Evolutionary conservation across 2,797 vertebrate genomes (phyloP), one percentile per base, ranked within the genome.

Genomic region (Margarornis squamiger): DNA sequence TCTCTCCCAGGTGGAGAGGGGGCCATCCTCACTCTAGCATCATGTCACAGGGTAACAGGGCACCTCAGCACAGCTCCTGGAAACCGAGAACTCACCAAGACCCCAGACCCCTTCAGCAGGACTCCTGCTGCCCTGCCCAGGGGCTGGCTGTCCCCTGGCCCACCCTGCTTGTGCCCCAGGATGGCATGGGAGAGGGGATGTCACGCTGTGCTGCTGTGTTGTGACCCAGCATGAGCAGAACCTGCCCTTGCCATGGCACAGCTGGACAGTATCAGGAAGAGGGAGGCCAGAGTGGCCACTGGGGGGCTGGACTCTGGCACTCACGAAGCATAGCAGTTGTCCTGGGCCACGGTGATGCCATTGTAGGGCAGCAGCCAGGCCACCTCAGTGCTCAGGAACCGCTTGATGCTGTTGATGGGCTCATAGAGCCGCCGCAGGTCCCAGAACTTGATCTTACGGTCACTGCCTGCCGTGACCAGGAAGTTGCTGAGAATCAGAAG

Each of bases 361-460:
- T 98, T 98, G 88, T 98, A 98, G 23, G 98, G 98, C 73, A 99
- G 84, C 14, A 99, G 98, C 99, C 99, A 99, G 61, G 94, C 97
- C 78, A 99, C 96, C 83, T 99, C 99, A 0, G 98, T 99, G 98
- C 98, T 98, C 92, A 99, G 96, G 90, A 98, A 98, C 32, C 99
- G 98, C 95, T 98, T 99, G 94, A 99, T 98, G 71, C 97, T 97
- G 36, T 98, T 98, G 95, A 99, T 87, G 36, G 99, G 99, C 58
- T 98, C 96, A 0, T 98, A 97, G 34, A 98, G 97, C 77, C 98
- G 98, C 38, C 98, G 98, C 91, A 99, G 95, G 48, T 99, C 98
- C 99, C 99, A 99, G 59, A 99, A 98, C 97, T 99, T 99, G 94
- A 99, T 96, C 86, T 98, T 98, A 54, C 99, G 98, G 86, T 99